A percentile compares a stretch with the other conserved stretches of the same genome.
These are phyloP conservation scores for Chrysodeixis includens DNA, from an alignment of 2,888 invertebrate species.

Conservation along the genomic window DNA sequence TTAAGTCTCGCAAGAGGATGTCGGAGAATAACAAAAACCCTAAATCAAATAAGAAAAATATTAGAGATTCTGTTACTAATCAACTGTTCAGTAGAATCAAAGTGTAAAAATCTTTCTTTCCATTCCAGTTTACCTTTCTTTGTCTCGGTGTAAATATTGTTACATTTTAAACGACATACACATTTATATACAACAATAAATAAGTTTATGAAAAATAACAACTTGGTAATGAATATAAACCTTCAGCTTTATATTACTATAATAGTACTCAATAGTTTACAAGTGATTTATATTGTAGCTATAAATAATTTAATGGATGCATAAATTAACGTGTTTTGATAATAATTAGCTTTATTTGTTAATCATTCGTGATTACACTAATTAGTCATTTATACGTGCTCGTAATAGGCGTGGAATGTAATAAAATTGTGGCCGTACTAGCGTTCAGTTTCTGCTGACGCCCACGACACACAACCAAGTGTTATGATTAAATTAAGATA, in stretches of 20 bases:
- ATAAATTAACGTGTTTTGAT: constrained; percentile 1
- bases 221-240: not conserved
- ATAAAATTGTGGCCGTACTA: not conserved
- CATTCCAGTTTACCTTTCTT: no score
- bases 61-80: no score
- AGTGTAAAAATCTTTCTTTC: no score
- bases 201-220: not conserved
- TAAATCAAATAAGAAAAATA: no score
- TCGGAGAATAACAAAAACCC: no score
- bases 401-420: not conserved
- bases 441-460: not conserved
- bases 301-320: not conserved
- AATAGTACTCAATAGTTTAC: not conserved
- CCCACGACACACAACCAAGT: not conserved
- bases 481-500: not conserved
- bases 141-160: no score
- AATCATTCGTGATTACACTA: not conserved
- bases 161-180: no score
- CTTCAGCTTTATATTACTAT: no score
- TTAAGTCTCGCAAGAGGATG: no score
- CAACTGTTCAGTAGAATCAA: no score
- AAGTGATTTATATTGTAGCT: constrained; percentile 2
- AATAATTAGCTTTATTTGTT: constrained; percentile 3
- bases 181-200: no score
- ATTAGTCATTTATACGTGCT: not conserved